Conservation (phyloP, 1,140 invertebrate species). For the Plectrocnemia conspersa region DNA sequence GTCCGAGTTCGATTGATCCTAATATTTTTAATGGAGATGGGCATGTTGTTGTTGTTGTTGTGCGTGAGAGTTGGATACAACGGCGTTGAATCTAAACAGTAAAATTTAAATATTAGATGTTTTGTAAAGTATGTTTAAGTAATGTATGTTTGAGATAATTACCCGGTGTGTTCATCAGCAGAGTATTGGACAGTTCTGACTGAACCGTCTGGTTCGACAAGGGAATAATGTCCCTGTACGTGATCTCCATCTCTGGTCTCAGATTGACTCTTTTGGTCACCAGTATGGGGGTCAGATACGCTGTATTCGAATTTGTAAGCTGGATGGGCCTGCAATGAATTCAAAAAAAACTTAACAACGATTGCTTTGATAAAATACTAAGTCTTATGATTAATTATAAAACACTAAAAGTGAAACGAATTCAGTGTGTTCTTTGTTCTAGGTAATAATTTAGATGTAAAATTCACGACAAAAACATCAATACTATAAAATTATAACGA, state of each 20-base stretch:
- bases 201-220: constrained; percentile 47
- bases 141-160: too few relatives aligned
- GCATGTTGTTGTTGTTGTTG: not conserved
- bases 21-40: not conserved
- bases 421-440: too few relatives aligned
- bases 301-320: constrained; percentile 47
- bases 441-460: too few relatives aligned
- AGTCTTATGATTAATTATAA: constrained; percentile 6
- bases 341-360: constrained; percentile 9
- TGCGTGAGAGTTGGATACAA: constrained; percentile 44
- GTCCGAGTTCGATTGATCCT: not conserved
- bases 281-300: constrained; percentile 44
- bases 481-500: too few relatives aligned
- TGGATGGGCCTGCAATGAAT: constrained; percentile 36
- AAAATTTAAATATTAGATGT: not conserved
- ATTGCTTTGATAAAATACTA: constrained; percentile 5
- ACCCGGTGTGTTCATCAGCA: constrained; percentile 51
- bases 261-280: constrained; percentile 46
- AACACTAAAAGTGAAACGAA: too few relatives aligned
- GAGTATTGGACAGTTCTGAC: constrained; percentile 47
- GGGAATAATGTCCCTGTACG: constrained; percentile 45
- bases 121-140: not conserved
- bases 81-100: constrained; percentile 47
- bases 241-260: constrained; percentile 45
- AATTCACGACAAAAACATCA: too few relatives aligned